phyloP scores from a whole-genome alignment of 2,888 invertebrate species.

The Pantelozetes paolii region DNA sequence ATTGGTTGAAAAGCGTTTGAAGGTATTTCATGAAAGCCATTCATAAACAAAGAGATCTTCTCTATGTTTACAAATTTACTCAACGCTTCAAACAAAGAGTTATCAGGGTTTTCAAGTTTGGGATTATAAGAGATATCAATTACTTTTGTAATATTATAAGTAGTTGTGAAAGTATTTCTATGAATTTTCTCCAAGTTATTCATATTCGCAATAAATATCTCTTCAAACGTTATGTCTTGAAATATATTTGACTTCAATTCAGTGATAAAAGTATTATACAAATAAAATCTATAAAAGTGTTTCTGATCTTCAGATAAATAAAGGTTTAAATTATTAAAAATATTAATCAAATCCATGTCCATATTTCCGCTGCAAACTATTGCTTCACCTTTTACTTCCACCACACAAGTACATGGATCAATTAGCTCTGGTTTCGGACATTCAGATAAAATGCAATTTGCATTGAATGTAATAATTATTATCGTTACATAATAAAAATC shows the following conservation, averaged over 20 bases:
- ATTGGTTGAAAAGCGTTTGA: slow-evolving; percentile 9
- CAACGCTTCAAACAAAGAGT: neutral
- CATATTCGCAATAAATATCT: neutral
- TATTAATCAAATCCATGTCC: neutral
- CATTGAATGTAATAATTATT: no score
- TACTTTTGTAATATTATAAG: neutral
- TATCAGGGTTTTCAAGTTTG: neutral
- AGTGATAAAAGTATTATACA: neutral
- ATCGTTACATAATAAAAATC: no score
- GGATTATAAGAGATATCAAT: neutral
- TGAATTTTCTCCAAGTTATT: neutral
- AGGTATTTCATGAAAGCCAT: neutral
- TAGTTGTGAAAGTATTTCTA: neutral
- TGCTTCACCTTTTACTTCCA: no score
- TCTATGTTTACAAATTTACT: neutral
- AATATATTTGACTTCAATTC: neutral
- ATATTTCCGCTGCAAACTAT: neutral
- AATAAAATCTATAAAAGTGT: neutral
- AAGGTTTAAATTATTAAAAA: neutral
- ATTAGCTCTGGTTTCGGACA: neutral
- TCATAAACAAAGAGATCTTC: neutral
- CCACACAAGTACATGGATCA: neutral
- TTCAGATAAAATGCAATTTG: no score
- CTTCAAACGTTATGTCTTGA: neutral
- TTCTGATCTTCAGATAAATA: neutral